Evolutionary conservation across 1,140 invertebrate species (phyloP).

Genomic region (Dinoponera quadriceps): DNA sequence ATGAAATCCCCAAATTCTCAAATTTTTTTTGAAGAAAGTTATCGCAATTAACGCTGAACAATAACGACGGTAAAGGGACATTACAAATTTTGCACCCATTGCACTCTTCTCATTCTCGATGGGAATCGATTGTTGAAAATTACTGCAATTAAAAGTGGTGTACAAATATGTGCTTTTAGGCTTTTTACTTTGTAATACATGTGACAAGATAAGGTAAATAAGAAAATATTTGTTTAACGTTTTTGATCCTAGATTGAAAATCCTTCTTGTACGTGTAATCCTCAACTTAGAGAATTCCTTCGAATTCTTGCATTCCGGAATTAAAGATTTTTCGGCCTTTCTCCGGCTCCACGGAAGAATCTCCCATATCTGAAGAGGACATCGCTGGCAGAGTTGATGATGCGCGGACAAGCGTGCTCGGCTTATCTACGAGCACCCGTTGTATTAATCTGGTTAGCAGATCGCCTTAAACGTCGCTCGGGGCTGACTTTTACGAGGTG

Average conservation of each 20-base stretch:
- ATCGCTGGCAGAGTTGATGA: background rate
- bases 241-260: background rate
- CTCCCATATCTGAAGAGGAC: background rate
- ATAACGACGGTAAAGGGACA: background rate
- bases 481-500: conserved; percentile 67
- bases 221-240: background rate
- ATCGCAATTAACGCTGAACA: background rate
- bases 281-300: background rate
- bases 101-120: background rate
- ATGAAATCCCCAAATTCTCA: background rate
- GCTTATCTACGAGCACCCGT: conserved; percentile 52
- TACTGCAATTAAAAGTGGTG: no score
- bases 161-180: no score
- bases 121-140: no score
- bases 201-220: background rate
- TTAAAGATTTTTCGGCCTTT: background rate
- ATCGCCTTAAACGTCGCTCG: conserved; percentile 65
- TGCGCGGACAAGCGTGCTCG: background rate
- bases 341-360: background rate
- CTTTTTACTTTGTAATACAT: no score
- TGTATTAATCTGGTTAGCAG: conserved; percentile 63
- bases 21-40: background rate
- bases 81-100: background rate
- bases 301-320: background rate
- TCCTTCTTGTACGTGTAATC: background rate